These are phyloP conservation scores for Romanogobio albipinnatus DNA, from an alignment of 2,113 vertebrate species.

Conservation along the genomic window DNA sequence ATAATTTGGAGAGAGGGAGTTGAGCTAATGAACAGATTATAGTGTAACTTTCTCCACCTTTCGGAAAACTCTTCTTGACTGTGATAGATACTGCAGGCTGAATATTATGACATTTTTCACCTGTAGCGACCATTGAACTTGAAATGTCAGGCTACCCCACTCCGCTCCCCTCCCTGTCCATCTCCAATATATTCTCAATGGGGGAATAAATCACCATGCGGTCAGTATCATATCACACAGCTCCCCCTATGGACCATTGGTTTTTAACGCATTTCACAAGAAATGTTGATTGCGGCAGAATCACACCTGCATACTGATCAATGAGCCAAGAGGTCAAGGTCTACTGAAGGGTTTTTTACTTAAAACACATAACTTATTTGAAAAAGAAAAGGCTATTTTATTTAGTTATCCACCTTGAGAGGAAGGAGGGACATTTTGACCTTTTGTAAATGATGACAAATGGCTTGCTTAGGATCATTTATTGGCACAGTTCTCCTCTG, in stretches of 20 bases:
- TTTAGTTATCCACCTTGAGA: conserved; percentile 32
- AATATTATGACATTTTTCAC: conserved; percentile 68
- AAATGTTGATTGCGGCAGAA: conserved; percentile 26
- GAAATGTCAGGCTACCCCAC: conserved; percentile 69
- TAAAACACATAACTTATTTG: conserved; percentile 23
- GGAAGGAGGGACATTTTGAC: conserved; percentile 11
- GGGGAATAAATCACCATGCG: conserved; percentile 26
- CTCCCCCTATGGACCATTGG: not conserved
- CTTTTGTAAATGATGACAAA: conserved; percentile 44
- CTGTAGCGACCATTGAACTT: conserved; percentile 59
- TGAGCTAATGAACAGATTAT: conserved; percentile 62
- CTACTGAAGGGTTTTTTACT: conserved; percentile 31
- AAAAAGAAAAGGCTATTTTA: conserved; percentile 26
- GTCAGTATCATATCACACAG: conserved; percentile 19
- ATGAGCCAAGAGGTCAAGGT: conserved; percentile 32
- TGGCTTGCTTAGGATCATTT: conserved; percentile 51
- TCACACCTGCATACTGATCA: conserved; percentile 21
- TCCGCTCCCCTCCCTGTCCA: conserved; percentile 47
- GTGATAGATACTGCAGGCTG: conserved; percentile 66
- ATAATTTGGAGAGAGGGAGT: not conserved
- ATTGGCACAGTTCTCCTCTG: conserved; percentile 36
- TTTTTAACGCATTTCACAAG: conserved; percentile 30
- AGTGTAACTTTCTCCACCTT: conserved; percentile 50
- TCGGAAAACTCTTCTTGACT: conserved; percentile 59
- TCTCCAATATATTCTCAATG: conserved; percentile 38